Evolutionary conservation across 2,888 invertebrate species (phyloP).

Genomic region (Willowsia nigromaculata): DNA sequence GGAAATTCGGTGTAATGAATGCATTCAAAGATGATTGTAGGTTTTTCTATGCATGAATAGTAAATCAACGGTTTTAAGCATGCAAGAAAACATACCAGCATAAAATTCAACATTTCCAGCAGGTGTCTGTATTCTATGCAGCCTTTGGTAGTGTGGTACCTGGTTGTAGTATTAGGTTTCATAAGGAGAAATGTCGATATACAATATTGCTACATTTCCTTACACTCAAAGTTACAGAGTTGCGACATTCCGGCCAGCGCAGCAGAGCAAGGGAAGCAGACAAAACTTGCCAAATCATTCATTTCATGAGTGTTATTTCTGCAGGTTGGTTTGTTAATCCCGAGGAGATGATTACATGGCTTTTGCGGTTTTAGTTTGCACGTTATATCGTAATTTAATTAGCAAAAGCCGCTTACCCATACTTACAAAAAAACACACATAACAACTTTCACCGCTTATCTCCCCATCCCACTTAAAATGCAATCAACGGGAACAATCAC

Average conservation of each 20-base stretch:
- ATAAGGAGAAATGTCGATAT: background rate
- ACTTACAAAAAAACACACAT: background rate
- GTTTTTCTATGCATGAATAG: no score
- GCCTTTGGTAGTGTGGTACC: no score
- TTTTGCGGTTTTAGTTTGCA: conserved; percentile 54
- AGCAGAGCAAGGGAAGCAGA: background rate
- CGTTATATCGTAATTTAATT: conserved; percentile 59
- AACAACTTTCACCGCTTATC: conserved; percentile 28
- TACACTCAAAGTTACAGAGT: background rate
- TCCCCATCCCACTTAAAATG: conserved; percentile 39
- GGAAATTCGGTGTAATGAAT: no score
- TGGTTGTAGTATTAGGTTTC: background rate
- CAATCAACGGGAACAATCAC: conserved; percentile 47
- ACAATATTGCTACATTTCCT: background rate
- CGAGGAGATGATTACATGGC: conserved; percentile 50
- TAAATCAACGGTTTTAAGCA: no score
- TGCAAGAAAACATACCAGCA: no score
- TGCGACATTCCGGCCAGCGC: conserved; percentile 3
- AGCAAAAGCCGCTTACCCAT: conserved; percentile 31
- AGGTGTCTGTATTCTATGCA: background rate
- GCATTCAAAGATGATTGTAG: no score
- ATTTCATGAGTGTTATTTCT: conserved; percentile 27
- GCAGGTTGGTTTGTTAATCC: conserved; percentile 42
- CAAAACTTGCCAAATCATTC: conserved; percentile 34
- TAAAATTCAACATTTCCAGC: no score